Conservation (phyloP, 2,888 invertebrate genomes). For the Sclerodermus sp. region DNA sequence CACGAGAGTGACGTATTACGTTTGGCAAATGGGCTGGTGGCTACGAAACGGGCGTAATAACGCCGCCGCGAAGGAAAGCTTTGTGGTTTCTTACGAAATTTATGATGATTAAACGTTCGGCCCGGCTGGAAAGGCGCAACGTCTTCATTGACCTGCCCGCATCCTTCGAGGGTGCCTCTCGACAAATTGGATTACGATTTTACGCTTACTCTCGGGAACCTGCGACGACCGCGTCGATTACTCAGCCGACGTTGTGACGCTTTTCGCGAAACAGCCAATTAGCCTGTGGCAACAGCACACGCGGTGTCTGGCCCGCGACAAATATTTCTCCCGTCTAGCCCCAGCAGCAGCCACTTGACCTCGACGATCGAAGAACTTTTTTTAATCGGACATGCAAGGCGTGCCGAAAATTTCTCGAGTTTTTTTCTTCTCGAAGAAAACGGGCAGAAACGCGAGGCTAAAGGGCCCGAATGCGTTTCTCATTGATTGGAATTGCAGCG, state of each 20-base stretch:
- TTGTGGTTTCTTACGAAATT: conserved; percentile 54
- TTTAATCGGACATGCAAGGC: too few species aligned
- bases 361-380: too few species aligned
- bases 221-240: conserved; percentile 11
- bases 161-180: conserved; percentile 33
- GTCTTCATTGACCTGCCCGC: conserved; percentile 46
- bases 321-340: conserved; percentile 13
- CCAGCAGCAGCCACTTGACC: too few species aligned
- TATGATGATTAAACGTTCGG: conserved; percentile 56
- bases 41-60: not conserved
- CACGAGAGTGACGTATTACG: too few species aligned
- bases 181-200: conserved; percentile 52
- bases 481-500: too few species aligned
- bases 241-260: not conserved
- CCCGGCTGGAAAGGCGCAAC: conserved; percentile 32
- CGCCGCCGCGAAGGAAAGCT: conserved; percentile 27
- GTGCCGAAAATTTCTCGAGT: too few species aligned
- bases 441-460: too few species aligned
- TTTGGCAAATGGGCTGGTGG: too few species aligned
- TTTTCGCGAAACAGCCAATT: conserved; percentile 16
- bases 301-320: conserved; percentile 1
- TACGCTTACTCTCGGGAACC: conserved; percentile 28
- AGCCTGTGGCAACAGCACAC: conserved; percentile 15
- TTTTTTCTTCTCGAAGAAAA: too few species aligned
- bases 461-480: too few species aligned